phyloP scores from a whole-genome alignment of 2,797 vertebrate species.

The Notoglanidium macrostoma region DNA sequence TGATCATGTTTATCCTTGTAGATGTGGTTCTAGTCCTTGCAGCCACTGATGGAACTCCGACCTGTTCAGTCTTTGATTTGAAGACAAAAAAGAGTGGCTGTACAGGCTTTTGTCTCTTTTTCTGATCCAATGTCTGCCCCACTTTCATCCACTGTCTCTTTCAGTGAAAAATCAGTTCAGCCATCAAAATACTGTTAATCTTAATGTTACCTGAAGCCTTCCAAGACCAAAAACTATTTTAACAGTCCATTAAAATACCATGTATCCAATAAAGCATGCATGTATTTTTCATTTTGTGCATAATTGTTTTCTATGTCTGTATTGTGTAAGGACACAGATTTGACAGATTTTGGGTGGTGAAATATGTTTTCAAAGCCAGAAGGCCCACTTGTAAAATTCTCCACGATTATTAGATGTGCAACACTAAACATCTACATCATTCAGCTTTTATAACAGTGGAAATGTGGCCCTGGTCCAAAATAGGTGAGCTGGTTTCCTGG shows the following conservation, averaged over 20 bases:
- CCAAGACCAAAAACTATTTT: neutral
- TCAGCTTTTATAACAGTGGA: conserved; percentile 18
- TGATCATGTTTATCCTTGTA: too few species aligned
- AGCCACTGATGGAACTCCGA: too few species aligned
- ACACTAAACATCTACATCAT: neutral
- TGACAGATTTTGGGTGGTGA: conserved; percentile 1
- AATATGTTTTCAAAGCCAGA: neutral
- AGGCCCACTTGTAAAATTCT: conserved; percentile 1
- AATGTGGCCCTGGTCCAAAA: conserved; percentile 8
- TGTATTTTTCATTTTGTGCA: neutral
- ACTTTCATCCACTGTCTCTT: neutral
- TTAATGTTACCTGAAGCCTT: neutral
- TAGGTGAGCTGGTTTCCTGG: neutral
- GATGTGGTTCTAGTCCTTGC: too few species aligned
- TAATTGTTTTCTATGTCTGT: neutral
- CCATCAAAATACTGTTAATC: neutral
- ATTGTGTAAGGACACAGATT: neutral
- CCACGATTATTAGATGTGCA: neutral
- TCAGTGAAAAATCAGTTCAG: neutral
- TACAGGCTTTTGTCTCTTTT: neutral
- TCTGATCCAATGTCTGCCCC: neutral
- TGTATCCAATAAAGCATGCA: neutral
- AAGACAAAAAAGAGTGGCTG: neutral
- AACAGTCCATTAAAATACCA: neutral
- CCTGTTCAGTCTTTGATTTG: neutral